Conservation (phyloP, 2,888 invertebrate species). For the Catocala fraxini region DNA sequence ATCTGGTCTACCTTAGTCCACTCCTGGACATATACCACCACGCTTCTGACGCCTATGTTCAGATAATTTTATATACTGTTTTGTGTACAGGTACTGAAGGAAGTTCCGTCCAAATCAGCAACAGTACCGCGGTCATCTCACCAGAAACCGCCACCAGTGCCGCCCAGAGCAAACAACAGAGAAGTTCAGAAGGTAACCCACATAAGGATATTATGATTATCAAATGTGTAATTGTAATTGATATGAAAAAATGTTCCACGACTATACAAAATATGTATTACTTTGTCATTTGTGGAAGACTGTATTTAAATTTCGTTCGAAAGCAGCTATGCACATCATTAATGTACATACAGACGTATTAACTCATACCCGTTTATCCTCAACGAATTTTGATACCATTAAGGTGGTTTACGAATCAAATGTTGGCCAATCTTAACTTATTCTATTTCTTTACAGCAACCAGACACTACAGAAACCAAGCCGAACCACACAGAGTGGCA, state of each 20-base stretch:
- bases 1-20: too few relatives aligned
- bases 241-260: too few relatives aligned
- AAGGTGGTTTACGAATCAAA: too few relatives aligned
- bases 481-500: conserved; percentile 85
- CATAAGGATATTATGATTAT: not conserved
- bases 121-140: conserved; percentile 76
- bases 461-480: conserved; percentile 57
- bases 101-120: conserved; percentile 73
- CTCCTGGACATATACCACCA: not conserved
- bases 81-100: conserved; percentile 62
- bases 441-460: conserved; percentile 48
- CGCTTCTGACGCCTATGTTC: not conserved
- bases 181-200: conserved; percentile 61
- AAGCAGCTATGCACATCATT: too few relatives aligned
- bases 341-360: too few relatives aligned
- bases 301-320: too few relatives aligned
- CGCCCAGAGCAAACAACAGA: conserved; percentile 71
- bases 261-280: too few relatives aligned
- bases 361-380: too few relatives aligned
- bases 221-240: too few relatives aligned
- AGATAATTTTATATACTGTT: not conserved
- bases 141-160: conserved; percentile 78
- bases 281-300: too few relatives aligned
- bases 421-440: too few relatives aligned
- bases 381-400: too few relatives aligned